Conservation (phyloP, 2,113 vertebrate species). For the Rhinolophus sinicus region DNA sequence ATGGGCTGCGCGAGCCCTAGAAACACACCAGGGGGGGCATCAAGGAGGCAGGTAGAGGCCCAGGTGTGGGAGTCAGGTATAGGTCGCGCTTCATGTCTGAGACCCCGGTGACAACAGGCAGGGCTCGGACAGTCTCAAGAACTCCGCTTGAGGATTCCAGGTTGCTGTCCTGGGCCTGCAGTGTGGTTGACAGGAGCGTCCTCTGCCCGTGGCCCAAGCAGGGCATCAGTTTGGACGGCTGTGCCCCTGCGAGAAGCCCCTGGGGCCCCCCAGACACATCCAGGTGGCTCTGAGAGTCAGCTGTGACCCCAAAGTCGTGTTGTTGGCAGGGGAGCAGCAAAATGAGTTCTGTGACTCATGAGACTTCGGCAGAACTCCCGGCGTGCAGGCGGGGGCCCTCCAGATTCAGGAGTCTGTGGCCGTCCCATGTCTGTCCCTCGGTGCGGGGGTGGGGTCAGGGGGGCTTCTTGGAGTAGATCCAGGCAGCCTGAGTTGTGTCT, state of each 20-base stretch:
- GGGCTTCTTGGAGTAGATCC: constrained; percentile 50
- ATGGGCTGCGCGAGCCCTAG: background rate
- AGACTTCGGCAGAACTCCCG: accelerated
- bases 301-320: background rate
- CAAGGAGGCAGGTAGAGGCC: background rate
- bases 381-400: accelerated
- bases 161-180: accelerated
- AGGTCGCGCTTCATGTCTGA: accelerated
- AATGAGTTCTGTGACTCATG: accelerated
- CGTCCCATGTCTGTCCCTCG: accelerated
- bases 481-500: constrained; percentile 21
- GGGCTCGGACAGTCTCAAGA: background rate
- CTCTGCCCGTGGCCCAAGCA: accelerated
- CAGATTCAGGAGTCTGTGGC: background rate
- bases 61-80: accelerated
- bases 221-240: accelerated
- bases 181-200: accelerated
- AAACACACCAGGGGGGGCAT: accelerated
- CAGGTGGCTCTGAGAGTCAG: background rate
- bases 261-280: background rate
- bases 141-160: background rate
- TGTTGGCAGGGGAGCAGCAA: background rate
- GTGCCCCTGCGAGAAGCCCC: background rate
- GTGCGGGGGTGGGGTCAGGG: too few relatives aligned
- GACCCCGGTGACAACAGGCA: accelerated